A percentile compares a stretch with the other conserved stretches of the same genome.
These are phyloP conservation scores for Rostratula benghalensis DNA, from an alignment of 2,113 vertebrate genomes.

Conservation along the genomic window DNA sequence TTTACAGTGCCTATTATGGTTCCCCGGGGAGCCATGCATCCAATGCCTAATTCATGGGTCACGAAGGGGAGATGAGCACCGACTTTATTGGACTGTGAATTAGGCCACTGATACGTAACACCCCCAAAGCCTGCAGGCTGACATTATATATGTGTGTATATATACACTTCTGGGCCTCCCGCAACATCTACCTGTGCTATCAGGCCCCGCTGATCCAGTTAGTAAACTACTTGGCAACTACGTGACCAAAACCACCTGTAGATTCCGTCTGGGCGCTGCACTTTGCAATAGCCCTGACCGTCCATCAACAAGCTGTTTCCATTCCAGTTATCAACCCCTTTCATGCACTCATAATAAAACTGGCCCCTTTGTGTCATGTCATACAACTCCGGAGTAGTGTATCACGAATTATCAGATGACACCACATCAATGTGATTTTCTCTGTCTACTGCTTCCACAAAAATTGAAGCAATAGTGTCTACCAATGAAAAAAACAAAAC, in stretches of 20 bases:
- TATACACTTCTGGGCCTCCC: not conserved
- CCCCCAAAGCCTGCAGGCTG: not conserved
- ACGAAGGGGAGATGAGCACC: not conserved
- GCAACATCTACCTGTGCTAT: not conserved
- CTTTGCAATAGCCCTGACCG: rapidly evolving
- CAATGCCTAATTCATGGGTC: not conserved
- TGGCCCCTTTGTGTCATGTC: not conserved
- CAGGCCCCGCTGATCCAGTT: rapidly evolving
- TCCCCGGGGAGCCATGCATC: not conserved
- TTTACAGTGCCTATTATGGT: not conserved
- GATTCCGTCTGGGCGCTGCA: not conserved
- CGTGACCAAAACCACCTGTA: not conserved
- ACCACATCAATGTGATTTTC: not conserved
- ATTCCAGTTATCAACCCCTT: not conserved
- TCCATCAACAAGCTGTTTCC: not conserved
- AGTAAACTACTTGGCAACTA: not conserved
- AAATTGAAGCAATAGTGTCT: not conserved
- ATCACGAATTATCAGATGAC: not conserved
- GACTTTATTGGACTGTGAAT: constrained; percentile 24
- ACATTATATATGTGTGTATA: not conserved
- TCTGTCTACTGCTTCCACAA: not conserved
- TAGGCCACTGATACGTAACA: not conserved
- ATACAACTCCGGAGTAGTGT: not conserved
- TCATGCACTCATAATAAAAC: not conserved
- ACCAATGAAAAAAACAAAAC: not conserved